Evolutionary conservation across 1,140 invertebrate species (phyloP).

Genomic region (Radopholus similis): DNA sequence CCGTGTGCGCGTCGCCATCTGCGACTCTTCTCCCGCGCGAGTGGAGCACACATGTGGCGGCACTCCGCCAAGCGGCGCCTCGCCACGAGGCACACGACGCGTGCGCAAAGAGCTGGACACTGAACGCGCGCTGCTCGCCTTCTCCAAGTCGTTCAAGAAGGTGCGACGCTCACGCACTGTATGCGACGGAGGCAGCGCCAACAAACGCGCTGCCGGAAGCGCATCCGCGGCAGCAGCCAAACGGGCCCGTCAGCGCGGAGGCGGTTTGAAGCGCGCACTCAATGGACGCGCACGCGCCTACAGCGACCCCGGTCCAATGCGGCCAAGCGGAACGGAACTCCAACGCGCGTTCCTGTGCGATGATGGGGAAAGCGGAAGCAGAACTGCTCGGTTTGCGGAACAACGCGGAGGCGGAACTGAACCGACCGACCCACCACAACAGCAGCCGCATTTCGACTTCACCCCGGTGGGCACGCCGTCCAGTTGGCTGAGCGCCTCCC

Average conservation of each 20-base stretch:
- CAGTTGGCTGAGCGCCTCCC: not conserved
- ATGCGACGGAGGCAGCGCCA: not conserved
- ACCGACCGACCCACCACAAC: not conserved
- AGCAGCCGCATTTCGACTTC: not conserved
- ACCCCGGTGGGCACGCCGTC: not conserved
- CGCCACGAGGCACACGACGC: not conserved
- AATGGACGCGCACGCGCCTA: not conserved
- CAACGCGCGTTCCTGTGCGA: too few relatives aligned
- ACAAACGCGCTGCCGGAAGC: not conserved
- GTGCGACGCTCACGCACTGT: conserved; percentile 40
- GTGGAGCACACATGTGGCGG: not conserved
- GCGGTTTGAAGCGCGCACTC: too few relatives aligned
- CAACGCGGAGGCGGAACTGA: not conserved
- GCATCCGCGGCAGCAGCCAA: not conserved
- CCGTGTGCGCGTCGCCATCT: not conserved
- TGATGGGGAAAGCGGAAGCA: too few relatives aligned
- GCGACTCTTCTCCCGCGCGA: not conserved
- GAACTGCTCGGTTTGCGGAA: too few relatives aligned
- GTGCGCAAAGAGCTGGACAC: not conserved
- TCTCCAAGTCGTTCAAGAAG: conserved; percentile 58
- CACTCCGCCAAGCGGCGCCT: not conserved
- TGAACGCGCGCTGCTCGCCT: conserved; percentile 43
- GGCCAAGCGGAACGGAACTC: not conserved
- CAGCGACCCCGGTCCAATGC: not conserved
- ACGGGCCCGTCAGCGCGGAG: not conserved